Evolutionary conservation across 2,888 invertebrate species (phyloP).

Genomic region (Metacarcinus magister): DNA sequence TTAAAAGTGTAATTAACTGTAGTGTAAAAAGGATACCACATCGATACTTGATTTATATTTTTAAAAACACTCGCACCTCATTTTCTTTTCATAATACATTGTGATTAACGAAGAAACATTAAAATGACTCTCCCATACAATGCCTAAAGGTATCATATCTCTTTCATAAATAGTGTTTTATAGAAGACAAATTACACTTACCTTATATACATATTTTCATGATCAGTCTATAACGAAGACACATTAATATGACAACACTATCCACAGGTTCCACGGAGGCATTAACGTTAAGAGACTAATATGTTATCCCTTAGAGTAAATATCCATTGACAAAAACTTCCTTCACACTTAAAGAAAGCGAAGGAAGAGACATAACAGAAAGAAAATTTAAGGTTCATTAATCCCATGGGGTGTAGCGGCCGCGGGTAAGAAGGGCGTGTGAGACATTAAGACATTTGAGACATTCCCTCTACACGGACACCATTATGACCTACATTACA

Average conservation of each 20-base stretch:
- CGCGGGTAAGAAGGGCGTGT: not conserved
- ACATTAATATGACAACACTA: too few species aligned
- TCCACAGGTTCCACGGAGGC: too few species aligned
- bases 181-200: too few species aligned
- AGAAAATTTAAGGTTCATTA: not conserved
- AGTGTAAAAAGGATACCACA: not conserved
- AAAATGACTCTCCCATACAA: not conserved
- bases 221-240: too few species aligned
- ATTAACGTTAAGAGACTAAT: not conserved
- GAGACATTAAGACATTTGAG: not conserved
- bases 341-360: not conserved
- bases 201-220: too few species aligned
- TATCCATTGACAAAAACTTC: not conserved
- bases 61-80: not conserved
- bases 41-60: not conserved
- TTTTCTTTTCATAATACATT: not conserved
- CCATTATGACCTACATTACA: slow-evolving; percentile 52
- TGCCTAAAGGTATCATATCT: not conserved
- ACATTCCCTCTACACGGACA: slow-evolving; percentile 12
- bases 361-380: not conserved
- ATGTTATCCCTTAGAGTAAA: not conserved
- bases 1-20: not conserved
- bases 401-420: not conserved
- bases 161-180: too few species aligned
- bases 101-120: not conserved